Conservation (phyloP, 1,140 invertebrate genomes). For the Bombus impatiens region DNA sequence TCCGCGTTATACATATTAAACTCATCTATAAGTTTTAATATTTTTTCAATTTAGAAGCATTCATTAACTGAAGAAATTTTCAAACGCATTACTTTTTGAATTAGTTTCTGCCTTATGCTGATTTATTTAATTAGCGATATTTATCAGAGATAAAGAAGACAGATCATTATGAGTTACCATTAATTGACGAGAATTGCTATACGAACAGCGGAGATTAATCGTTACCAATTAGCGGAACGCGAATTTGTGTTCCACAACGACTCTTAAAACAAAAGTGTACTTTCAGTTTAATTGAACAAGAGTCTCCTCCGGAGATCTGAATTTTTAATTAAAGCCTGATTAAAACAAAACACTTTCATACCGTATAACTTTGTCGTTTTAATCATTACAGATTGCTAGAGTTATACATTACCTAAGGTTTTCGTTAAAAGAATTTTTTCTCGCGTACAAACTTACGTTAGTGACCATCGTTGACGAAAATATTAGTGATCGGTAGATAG, state of each 20-base stretch:
- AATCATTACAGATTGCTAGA: not conserved
- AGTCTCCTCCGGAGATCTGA: not conserved
- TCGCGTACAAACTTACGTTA: constrained; percentile 24
- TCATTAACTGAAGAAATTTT: not conserved
- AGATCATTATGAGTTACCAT: not conserved
- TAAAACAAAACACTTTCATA: not conserved
- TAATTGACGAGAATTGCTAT: not conserved
- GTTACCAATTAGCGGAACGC: not conserved
- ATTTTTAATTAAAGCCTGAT: constrained; percentile 7
- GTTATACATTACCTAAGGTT: too few species aligned
- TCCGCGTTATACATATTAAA: not conserved
- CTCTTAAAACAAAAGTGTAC: constrained; percentile 7
- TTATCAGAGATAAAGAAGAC: not conserved
- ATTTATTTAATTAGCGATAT: not conserved
- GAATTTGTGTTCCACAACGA: too few species aligned
- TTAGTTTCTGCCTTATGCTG: not conserved
- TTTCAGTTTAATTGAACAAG: constrained; percentile 10
- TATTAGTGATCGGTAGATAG: not conserved
- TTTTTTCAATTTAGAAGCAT: not conserved
- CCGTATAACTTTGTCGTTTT: not conserved
- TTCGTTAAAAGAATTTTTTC: too few species aligned
- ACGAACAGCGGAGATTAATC: not conserved
- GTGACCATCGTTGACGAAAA: not conserved
- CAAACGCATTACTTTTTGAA: not conserved
- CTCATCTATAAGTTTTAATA: not conserved